These are phyloP conservation scores for Indicator maculatus DNA, from an alignment of 2,113 vertebrate genomes.

Conservation along the genomic window DNA sequence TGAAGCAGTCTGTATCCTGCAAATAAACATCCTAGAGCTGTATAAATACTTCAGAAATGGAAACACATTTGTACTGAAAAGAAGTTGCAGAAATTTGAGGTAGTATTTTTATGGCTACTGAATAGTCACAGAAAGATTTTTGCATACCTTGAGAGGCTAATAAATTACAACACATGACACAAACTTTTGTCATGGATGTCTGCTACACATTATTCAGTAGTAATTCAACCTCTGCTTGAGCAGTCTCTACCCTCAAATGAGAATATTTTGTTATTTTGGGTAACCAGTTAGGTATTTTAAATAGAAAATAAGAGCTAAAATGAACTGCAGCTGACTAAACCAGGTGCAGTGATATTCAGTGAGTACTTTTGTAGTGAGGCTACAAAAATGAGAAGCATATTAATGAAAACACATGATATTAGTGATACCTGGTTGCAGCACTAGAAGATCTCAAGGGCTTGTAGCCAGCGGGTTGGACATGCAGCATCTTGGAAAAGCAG, in stretches of 20 bases:
- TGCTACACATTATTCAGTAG: background rate
- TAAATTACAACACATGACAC: background rate
- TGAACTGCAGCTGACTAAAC: background rate
- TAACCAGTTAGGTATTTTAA: background rate
- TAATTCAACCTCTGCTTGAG: background rate
- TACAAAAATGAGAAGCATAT: background rate
- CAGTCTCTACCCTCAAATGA: background rate
- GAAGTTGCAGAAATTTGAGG: background rate
- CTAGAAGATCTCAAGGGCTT: background rate
- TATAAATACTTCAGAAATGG: background rate
- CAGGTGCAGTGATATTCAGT: background rate
- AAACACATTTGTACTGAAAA: background rate
- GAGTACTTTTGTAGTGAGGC: background rate
- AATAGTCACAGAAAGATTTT: background rate
- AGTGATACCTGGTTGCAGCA: background rate
- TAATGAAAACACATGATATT: fast-evolving
- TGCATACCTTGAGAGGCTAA: background rate
- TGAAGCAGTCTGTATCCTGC: background rate
- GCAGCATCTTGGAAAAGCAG: background rate
- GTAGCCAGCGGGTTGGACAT: background rate
- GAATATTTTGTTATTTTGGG: background rate
- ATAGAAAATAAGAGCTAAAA: background rate
- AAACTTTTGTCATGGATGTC: background rate
- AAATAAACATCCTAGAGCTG: background rate
- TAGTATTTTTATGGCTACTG: background rate